phyloP scores from a whole-genome alignment of 2,113 vertebrate genomes.

The Phrynosoma platyrhinos region DNA sequence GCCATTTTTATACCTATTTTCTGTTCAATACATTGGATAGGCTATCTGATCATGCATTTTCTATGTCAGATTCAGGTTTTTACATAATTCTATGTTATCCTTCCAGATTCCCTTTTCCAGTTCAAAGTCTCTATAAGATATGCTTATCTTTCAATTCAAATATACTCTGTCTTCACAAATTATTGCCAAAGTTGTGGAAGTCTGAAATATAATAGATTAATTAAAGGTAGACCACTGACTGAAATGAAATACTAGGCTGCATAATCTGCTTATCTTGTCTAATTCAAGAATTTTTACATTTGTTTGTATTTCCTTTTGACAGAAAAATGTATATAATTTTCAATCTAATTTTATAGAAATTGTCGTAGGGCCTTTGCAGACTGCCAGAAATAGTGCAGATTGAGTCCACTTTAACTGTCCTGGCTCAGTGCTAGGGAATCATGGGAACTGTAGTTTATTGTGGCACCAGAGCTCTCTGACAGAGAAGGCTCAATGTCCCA shows the following conservation, averaged over 20 bases:
- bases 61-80: slow-evolving; percentile 18
- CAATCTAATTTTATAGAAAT: slow-evolving; percentile 16
- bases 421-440: too few species aligned
- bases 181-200: neutral
- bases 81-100: neutral
- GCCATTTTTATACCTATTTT: neutral
- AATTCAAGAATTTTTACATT: neutral
- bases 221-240: neutral
- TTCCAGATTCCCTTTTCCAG: neutral
- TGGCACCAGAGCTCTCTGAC: too few species aligned
- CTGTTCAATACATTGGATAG: neutral
- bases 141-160: neutral
- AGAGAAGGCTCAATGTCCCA: too few species aligned
- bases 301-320: neutral
- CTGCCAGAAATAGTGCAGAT: too few species aligned
- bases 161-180: neutral
- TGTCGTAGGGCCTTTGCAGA: neutral
- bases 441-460: too few species aligned
- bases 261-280: neutral
- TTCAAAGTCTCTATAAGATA: slow-evolving; percentile 34
- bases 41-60: neutral
- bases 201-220: neutral
- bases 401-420: too few species aligned
- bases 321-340: slow-evolving; percentile 3
- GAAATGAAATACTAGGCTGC: neutral